Percentiles rank a stretch among this genome's conserved stretches.
These are phyloP conservation scores for Schizothorax lantsangensis DNA, from an alignment of 2,797 vertebrate genomes.

Conservation along the genomic window DNA sequence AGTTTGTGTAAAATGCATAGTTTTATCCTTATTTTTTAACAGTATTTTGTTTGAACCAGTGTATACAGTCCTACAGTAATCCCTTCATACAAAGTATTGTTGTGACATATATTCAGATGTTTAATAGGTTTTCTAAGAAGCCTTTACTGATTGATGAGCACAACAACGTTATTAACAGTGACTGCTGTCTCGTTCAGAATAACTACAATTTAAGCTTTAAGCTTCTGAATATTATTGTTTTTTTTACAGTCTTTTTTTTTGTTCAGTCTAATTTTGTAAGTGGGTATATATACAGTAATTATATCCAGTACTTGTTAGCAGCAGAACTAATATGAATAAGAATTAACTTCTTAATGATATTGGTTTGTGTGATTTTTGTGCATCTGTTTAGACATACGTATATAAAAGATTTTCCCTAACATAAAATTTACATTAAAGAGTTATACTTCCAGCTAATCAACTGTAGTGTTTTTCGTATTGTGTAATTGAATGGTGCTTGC, in stretches of 20 bases:
- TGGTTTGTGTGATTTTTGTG: slow-evolving; percentile 37
- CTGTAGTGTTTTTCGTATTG: background rate
- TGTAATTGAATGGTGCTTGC: background rate
- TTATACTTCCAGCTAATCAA: slow-evolving; percentile 55
- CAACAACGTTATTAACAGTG: background rate
- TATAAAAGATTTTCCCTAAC: slow-evolving; percentile 43
- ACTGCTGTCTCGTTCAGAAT: slow-evolving; percentile 36
- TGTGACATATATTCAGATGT: slow-evolving; percentile 31
- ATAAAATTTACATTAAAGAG: slow-evolving; percentile 69
- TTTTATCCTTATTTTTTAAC: slow-evolving; percentile 53
- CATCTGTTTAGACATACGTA: slow-evolving; percentile 13
- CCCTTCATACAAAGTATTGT: slow-evolving; percentile 43
- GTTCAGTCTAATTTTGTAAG: slow-evolving; percentile 31
- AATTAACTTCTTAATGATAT: slow-evolving; percentile 8
- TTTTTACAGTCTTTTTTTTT: slow-evolving; percentile 10
- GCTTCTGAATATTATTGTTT: slow-evolving; percentile 48
- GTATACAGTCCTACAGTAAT: slow-evolving; percentile 20
- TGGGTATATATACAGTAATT: slow-evolving; percentile 25
- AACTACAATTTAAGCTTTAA: slow-evolving; percentile 38
- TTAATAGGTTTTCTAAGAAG: slow-evolving; percentile 23
- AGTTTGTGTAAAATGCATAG: slow-evolving; percentile 36
- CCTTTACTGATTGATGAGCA: slow-evolving; percentile 28
- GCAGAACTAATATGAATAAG: slow-evolving; percentile 31
- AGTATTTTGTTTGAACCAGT: slow-evolving; percentile 45
- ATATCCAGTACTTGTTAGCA: slow-evolving; percentile 9